A percentile compares a stretch with the other conserved stretches of the same genome.
These are phyloP conservation scores for Eupsilia transversa DNA, from an alignment of 2,888 invertebrate genomes.

Conservation along the genomic window DNA sequence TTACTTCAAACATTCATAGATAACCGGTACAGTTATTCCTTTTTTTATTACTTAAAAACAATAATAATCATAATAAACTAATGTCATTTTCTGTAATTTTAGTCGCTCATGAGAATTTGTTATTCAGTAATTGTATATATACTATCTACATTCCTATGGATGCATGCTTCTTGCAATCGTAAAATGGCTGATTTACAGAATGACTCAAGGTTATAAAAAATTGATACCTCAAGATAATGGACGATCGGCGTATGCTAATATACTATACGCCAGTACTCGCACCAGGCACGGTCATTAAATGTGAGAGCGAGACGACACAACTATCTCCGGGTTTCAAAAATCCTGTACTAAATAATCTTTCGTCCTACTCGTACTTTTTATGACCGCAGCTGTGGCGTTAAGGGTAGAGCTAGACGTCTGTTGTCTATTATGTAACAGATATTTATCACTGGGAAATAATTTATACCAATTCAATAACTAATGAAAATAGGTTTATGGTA, in stretches of 20 bases:
- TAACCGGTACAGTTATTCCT: constrained; percentile 1
- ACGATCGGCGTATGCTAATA: neutral
- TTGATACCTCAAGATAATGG: too few relatives aligned
- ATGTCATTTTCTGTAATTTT: constrained; percentile 23
- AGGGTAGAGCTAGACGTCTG: neutral
- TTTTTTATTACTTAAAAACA: constrained; percentile 1
- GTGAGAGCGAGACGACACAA: neutral
- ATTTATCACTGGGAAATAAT: neutral
- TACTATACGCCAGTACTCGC: neutral
- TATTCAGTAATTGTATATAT: constrained; percentile 37
- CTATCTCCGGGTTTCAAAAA: neutral
- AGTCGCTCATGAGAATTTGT: constrained; percentile 3
- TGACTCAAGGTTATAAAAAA: constrained; percentile 8
- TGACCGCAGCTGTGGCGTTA: neutral
- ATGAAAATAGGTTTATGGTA: neutral
- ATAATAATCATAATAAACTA: neutral
- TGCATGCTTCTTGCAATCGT: constrained; percentile 39
- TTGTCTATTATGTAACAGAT: neutral
- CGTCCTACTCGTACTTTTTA: neutral
- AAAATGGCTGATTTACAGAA: constrained; percentile 34
- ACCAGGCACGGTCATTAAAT: neutral
- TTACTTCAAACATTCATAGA: neutral
- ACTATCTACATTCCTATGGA: constrained; percentile 53
- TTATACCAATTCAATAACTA: neutral
- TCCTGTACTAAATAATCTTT: neutral